Percentiles rank a stretch among this genome's conserved stretches.
These are phyloP conservation scores for Ephestia elutella DNA, from an alignment of 1,140 invertebrate species.

Conservation along the genomic window DNA sequence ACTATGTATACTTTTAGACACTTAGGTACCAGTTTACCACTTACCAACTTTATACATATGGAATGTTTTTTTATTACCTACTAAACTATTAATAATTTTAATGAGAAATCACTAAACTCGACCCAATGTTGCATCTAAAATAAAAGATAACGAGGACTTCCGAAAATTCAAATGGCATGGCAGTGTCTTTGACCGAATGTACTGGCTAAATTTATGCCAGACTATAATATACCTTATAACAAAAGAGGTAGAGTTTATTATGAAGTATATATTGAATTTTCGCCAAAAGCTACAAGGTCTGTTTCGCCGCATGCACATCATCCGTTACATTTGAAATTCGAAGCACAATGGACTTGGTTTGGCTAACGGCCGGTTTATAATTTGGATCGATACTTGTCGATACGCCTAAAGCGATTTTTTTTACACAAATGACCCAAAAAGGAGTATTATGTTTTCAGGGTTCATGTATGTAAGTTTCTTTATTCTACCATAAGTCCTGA, in stretches of 20 bases:
- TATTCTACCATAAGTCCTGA: too few species aligned
- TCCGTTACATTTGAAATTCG: slow-evolving; percentile 8
- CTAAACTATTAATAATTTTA: too few species aligned
- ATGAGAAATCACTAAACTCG: not conserved
- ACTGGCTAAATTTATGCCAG: not conserved
- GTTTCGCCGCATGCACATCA: not conserved
- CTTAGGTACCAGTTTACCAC: too few species aligned
- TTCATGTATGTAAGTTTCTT: too few species aligned
- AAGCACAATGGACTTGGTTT: slow-evolving; percentile 3
- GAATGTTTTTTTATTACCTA: too few species aligned
- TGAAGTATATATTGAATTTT: not conserved
- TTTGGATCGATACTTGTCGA: not conserved
- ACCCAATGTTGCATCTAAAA: not conserved
- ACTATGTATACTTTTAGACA: too few species aligned
- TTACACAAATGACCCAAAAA: too few species aligned
- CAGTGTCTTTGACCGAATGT: slow-evolving; percentile 1
- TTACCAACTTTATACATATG: too few species aligned
- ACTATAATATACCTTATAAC: not conserved
- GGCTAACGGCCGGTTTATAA: not conserved
- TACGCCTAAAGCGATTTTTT: too few species aligned
- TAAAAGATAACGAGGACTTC: slow-evolving; percentile 8
- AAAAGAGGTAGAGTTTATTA: not conserved
- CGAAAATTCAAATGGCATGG: slow-evolving; percentile 5
- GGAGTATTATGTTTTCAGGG: too few species aligned
- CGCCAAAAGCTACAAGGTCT: not conserved